These are phyloP conservation scores for Hippopotamyrus pictus DNA, from an alignment of 2,797 vertebrate genomes.

Conservation along the genomic window DNA sequence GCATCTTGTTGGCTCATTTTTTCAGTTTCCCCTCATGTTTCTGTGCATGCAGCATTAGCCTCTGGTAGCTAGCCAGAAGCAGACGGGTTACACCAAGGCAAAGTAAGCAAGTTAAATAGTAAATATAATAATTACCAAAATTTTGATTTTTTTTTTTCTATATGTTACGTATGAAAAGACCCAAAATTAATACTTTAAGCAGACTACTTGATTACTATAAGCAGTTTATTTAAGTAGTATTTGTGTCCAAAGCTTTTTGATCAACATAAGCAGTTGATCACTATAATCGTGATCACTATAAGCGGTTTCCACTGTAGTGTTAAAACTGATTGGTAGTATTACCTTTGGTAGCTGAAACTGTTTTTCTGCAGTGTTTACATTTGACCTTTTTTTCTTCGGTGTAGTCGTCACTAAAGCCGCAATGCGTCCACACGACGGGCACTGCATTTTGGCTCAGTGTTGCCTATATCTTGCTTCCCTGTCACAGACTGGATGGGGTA, in stretches of 20 bases:
- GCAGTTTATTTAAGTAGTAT: neutral
- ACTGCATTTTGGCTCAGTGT: neutral
- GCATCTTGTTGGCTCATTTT: neutral
- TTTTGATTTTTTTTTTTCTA: too few species aligned
- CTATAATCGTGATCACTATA: neutral
- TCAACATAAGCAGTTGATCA: neutral
- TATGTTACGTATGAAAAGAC: neutral
- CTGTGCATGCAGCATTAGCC: neutral
- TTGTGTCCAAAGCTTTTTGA: neutral
- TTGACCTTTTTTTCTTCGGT: neutral
- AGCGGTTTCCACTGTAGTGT: neutral
- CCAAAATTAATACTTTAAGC: neutral
- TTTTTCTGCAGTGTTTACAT: neutral
- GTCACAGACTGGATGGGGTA: neutral
- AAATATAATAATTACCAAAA: neutral
- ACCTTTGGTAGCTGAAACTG: neutral
- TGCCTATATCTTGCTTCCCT: neutral
- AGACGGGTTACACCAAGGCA: neutral
- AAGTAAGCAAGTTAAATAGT: neutral
- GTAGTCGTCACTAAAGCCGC: neutral
- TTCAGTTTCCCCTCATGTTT: neutral
- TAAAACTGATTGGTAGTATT: neutral
- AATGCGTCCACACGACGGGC: neutral
- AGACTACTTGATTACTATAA: neutral
- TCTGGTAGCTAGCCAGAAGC: neutral